Evolutionary conservation across 1,140 invertebrate species (phyloP).

Genomic region (Goniozus legneri): DNA sequence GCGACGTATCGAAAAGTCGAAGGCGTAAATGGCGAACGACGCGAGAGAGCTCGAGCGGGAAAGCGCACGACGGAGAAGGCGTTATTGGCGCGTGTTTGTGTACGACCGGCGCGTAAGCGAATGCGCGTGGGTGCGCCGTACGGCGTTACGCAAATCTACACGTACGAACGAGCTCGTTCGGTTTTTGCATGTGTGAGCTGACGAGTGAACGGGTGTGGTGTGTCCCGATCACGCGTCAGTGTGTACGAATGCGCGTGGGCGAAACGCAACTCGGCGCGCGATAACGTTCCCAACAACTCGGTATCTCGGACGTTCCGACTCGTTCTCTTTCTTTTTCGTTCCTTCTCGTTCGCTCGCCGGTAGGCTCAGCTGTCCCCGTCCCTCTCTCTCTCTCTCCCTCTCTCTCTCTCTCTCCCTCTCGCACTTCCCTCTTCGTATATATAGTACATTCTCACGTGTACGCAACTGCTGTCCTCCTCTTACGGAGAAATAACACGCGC

Average conservation of each 20-base stretch:
- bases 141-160: too few species aligned
- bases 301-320: background rate
- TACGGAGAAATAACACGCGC: too few species aligned
- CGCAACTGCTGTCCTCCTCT: background rate
- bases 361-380: background rate
- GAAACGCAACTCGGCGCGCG: too few species aligned
- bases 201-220: too few species aligned
- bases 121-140: too few species aligned
- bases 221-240: too few species aligned
- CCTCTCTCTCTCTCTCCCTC: slow-evolving; percentile 1
- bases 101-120: background rate
- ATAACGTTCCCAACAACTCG: too few species aligned
- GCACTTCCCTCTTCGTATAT: slow-evolving; percentile 4
- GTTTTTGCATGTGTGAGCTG: too few species aligned
- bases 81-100: slow-evolving; percentile 3
- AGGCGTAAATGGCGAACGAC: background rate
- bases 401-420: slow-evolving; percentile 1
- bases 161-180: too few species aligned
- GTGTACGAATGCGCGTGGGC: background rate
- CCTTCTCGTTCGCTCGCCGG: background rate
- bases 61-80: background rate
- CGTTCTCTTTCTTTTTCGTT: background rate
- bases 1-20: too few species aligned
- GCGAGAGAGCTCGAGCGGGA: background rate
- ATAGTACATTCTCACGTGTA: slow-evolving; percentile 4